Percentiles rank a stretch among this genome's conserved stretches.
Conservation (phyloP, 2,888 invertebrate species). For the Pocota personata region DNA sequence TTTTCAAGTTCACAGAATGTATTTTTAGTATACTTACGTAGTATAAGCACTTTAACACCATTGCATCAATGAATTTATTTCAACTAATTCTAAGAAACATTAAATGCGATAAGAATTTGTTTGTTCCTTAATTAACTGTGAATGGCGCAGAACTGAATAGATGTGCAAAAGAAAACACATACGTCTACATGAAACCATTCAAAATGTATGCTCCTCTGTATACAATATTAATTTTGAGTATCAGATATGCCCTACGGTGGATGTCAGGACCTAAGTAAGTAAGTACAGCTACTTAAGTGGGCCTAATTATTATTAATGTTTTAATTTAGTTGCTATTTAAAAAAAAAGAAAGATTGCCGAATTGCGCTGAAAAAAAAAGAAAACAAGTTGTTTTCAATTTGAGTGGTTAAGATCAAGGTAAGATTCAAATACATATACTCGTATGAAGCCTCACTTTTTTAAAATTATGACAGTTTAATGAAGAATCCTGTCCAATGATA, state of each 20-base stretch:
- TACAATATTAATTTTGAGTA: background rate
- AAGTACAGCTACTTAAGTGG: no score
- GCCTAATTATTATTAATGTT: no score
- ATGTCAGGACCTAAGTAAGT: background rate
- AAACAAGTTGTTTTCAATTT: no score
- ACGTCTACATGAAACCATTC: background rate
- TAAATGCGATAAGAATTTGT: conserved; percentile 2
- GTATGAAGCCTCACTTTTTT: no score
- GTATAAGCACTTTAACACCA: background rate
- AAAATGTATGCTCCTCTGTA: background rate
- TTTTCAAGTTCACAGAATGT: background rate
- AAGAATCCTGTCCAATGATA: no score
- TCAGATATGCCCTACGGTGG: background rate
- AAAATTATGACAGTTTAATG: no score
- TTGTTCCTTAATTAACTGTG: background rate
- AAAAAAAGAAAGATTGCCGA: no score
- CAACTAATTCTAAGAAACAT: background rate
- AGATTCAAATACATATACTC: no score
- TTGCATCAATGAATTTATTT: conserved; percentile 8
- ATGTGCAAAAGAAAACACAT: background rate
- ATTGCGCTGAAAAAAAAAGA: no score
- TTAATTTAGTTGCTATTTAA: no score
- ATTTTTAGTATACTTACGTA: background rate
- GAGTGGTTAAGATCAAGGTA: no score
- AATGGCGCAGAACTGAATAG: conserved; percentile 1